Percentiles rank a stretch among this genome's conserved stretches.
Evolutionary conservation across 2,888 invertebrate species (phyloP).

Genomic region (Temnothorax ravouxi): DNA sequence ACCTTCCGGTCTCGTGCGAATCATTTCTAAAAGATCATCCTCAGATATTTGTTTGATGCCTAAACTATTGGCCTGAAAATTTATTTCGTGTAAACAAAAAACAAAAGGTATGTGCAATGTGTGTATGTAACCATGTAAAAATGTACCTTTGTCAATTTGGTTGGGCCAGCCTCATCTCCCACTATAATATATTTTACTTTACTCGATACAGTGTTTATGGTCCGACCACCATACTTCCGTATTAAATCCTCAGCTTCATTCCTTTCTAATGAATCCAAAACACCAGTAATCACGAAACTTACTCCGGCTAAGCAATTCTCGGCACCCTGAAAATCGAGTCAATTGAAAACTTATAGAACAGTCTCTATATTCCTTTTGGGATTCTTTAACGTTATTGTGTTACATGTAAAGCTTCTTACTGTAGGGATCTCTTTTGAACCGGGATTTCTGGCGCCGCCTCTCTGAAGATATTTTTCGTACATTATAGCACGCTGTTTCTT

Average conservation of each 20-base stretch:
- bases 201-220: constrained; percentile 91
- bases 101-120: constrained; percentile 1
- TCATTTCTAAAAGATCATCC: constrained; percentile 93
- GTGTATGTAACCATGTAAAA: neutral
- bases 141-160: constrained; percentile 91
- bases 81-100: constrained; percentile 21
- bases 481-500: constrained; percentile 89
- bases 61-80: constrained; percentile 88
- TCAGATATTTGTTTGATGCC: constrained; percentile 92
- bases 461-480: constrained; percentile 92
- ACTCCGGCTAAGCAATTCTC: constrained; percentile 91
- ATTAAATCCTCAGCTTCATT: constrained; percentile 93
- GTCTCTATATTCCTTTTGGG: neutral
- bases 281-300: constrained; percentile 93
- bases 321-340: constrained; percentile 88
- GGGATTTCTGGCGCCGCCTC: constrained; percentile 93
- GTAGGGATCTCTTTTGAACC: constrained; percentile 94
- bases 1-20: constrained; percentile 88
- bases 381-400: neutral
- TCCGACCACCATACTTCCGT: constrained; percentile 93
- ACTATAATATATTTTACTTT: constrained; percentile 94
- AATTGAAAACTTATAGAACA: constrained; percentile 7
- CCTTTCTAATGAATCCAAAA: constrained; percentile 94
- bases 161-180: constrained; percentile 95
- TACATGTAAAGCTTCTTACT: constrained; percentile 86